A percentile compares a stretch with the other conserved stretches of the same genome.
These are phyloP conservation scores for Drosophila mojavensis DNA, from an alignment of 1,140 invertebrate species.

Conservation along the genomic window DNA sequence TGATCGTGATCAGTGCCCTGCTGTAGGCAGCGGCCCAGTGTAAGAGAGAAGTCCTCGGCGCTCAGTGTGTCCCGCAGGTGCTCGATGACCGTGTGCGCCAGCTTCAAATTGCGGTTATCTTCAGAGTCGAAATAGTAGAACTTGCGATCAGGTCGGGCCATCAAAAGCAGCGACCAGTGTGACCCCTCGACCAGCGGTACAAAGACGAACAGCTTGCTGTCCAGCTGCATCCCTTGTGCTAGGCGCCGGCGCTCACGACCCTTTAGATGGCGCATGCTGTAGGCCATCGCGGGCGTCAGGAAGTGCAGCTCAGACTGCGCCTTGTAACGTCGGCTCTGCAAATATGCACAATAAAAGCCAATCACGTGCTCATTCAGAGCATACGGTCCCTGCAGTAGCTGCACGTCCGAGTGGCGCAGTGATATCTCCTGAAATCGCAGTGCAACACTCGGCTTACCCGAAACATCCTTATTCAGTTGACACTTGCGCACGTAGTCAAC, in stretches of 20 bases:
- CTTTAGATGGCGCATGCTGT: conserved; percentile 5
- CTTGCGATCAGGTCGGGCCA: conserved; percentile 46
- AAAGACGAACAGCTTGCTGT: conserved; percentile 33
- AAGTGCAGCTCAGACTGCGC: conserved; percentile 21
- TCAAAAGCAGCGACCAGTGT: conserved; percentile 52
- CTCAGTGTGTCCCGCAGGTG: conserved; percentile 13
- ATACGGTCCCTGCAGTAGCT: conserved; percentile 22
- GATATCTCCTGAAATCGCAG: conserved; percentile 35
- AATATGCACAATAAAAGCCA: conserved; percentile 36
- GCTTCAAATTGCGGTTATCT: conserved; percentile 32
- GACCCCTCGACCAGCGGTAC: conserved; percentile 22
- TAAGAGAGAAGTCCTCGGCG: conserved; percentile 15
- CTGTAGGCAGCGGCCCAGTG: conserved; percentile 46
- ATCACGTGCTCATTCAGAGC: conserved; percentile 44
- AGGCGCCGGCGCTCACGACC: conserved; percentile 1
- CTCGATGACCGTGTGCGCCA: conserved; percentile 24
- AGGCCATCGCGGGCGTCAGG: conserved; percentile 14
- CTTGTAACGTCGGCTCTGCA: conserved; percentile 34
- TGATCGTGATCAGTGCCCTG: conserved; percentile 1
- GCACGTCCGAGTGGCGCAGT: conserved; percentile 36
- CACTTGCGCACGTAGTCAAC: not conserved
- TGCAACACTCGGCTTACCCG: not conserved
- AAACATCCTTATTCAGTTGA: not conserved
- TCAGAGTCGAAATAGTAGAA: conserved; percentile 49
- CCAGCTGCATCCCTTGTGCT: conserved; percentile 7